A percentile compares a stretch with the other conserved stretches of the same genome.
phyloP scores from a whole-genome alignment of 37 sponge, comb jelly and placozoan genomes.

The Chondrilla cf. caribensis region DNA sequence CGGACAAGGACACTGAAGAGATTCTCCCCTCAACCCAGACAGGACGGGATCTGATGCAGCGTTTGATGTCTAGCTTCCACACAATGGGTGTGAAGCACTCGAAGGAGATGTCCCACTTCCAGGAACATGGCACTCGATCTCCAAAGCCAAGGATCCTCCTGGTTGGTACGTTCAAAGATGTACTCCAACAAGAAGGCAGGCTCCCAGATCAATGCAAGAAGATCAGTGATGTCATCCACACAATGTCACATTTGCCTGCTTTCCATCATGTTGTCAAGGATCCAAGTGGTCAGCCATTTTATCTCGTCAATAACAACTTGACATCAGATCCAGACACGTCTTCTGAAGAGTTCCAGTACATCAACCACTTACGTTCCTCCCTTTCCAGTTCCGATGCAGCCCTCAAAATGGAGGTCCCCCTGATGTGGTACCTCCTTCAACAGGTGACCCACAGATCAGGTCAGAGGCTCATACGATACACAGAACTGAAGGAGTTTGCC shows the following conservation, averaged over 20 bases:
- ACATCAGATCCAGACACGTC: neutral
- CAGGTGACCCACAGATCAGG: neutral
- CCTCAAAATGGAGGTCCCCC: neutral
- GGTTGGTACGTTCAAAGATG: slow-evolving; percentile 5
- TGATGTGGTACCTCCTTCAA: neutral
- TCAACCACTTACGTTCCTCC: neutral
- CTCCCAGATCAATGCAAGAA: neutral
- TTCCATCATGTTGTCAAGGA: neutral
- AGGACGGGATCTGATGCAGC: neutral
- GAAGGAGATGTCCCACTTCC: neutral
- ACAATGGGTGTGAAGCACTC: neutral
- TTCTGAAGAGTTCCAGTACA: neutral
- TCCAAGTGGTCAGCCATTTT: neutral
- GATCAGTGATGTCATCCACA: neutral
- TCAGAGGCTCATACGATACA: neutral
- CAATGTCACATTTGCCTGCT: neutral
- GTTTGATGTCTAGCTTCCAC: neutral
- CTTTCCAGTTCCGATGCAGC: neutral
- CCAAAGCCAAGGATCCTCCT: neutral
- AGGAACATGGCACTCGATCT: neutral
- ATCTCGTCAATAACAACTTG: neutral
- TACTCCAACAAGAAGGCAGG: neutral
- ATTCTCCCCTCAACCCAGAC: neutral
- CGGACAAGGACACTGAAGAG: neutral
- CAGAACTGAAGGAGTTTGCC: neutral